phyloP scores from a whole-genome alignment of 2,113 vertebrate species.

The Oryzias javanicus region DNA sequence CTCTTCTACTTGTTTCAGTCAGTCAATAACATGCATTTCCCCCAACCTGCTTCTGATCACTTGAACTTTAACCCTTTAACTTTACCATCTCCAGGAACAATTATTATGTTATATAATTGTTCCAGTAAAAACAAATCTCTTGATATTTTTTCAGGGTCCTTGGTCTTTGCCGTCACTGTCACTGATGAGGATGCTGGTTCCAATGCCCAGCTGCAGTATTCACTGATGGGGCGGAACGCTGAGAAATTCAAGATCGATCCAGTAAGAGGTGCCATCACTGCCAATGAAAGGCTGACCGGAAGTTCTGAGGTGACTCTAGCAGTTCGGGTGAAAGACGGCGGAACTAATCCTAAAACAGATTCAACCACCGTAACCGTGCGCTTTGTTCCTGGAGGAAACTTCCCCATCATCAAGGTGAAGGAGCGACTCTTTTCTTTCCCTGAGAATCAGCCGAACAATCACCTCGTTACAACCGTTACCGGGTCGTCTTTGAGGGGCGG shows the following conservation, averaged over 20 bases:
- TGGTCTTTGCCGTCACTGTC: constrained; percentile 96
- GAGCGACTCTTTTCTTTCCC: constrained; percentile 87
- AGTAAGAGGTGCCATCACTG: constrained; percentile 86
- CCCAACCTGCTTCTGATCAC: too few species aligned
- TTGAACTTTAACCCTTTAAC: too few species aligned
- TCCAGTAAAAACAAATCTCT: background rate
- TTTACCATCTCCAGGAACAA: too few species aligned
- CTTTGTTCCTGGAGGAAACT: constrained; percentile 87
- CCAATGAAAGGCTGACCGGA: constrained; percentile 78
- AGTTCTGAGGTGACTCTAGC: constrained; percentile 90
- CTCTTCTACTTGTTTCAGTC: too few species aligned
- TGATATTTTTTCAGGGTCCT: constrained; percentile 78
- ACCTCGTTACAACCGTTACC: constrained; percentile 82
- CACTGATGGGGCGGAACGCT: constrained; percentile 85
- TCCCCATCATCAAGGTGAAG: constrained; percentile 84
- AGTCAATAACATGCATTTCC: too few species aligned
- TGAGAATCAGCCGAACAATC: constrained; percentile 86
- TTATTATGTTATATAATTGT: background rate
- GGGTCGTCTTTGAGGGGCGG: constrained; percentile 88
- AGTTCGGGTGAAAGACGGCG: constrained; percentile 87
- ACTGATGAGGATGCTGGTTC: constrained; percentile 89
- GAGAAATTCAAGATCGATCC: constrained; percentile 95
- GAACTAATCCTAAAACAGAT: constrained; percentile 84
- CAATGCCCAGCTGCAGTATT: constrained; percentile 91
- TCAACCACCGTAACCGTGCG: constrained; percentile 92